These are phyloP conservation scores for Parasteatoda lunata DNA, from an alignment of 2,888 invertebrate species.

Conservation along the genomic window DNA sequence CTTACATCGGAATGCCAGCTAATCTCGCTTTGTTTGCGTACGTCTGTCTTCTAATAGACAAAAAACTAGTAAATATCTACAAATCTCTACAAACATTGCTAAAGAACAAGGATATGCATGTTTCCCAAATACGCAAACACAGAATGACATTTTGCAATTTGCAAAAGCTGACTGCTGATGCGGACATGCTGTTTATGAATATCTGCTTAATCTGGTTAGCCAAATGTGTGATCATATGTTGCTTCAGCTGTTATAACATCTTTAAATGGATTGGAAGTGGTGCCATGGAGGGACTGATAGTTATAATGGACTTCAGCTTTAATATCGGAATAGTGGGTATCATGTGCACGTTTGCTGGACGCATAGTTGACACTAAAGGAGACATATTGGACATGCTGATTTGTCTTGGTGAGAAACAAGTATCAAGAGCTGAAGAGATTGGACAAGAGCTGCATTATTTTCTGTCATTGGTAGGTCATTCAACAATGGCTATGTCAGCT, in stretches of 20 bases:
- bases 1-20: conserved; percentile 7
- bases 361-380: conserved; percentile 14
- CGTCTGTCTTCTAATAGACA: conserved; percentile 6
- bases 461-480: conserved; percentile 41
- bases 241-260: conserved; percentile 31
- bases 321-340: not conserved
- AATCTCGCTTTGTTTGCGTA: conserved; percentile 3
- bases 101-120: not conserved
- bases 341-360: conserved; percentile 9
- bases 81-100: not conserved
- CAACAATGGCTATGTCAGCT: conserved; percentile 28
- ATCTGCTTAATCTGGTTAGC: conserved; percentile 36
- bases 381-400: conserved; percentile 2
- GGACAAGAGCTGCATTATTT: conserved; percentile 40
- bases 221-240: conserved; percentile 24
- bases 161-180: conserved; percentile 6
- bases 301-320: not conserved
- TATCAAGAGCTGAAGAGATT: not conserved
- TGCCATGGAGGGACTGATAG: not conserved
- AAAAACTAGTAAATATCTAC: not conserved
- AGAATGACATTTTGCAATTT: conserved; percentile 18
- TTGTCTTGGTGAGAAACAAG: not conserved
- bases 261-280: conserved; percentile 12
- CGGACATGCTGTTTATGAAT: conserved; percentile 23
- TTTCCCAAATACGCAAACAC: not conserved